These are phyloP conservation scores for Lycopodina hypogea DNA, from an alignment of 37 sponge, comb jelly and placozoan genomes.

Conservation along the genomic window DNA sequence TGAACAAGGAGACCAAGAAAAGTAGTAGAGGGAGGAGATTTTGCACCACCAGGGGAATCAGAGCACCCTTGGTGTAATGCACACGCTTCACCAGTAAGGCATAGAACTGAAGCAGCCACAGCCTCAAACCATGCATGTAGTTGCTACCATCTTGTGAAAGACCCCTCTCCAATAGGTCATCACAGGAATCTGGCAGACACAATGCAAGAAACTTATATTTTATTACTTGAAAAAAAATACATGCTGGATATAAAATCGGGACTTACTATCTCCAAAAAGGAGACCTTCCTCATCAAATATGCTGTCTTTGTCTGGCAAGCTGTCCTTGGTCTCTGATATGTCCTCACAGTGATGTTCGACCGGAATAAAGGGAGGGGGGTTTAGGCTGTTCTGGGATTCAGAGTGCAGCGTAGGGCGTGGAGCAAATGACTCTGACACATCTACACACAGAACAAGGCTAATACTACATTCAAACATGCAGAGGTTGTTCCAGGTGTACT, in stretches of 20 bases:
- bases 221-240: neutral
- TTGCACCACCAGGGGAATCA: conserved; percentile 36
- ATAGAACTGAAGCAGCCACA: conserved; percentile 30
- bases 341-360: too few relatives aligned
- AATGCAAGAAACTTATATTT: neutral
- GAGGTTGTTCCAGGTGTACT: too few relatives aligned
- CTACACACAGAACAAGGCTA: too few relatives aligned
- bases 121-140: neutral
- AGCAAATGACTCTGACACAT: conserved; percentile 11
- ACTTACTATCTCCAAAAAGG: conserved; percentile 44
- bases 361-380: too few relatives aligned
- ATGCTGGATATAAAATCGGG: neutral
- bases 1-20: conserved; percentile 28
- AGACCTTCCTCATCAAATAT: conserved; percentile 30
- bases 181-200: conserved; percentile 27
- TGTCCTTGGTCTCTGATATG: too few relatives aligned
- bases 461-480: too few relatives aligned
- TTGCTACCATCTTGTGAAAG: neutral
- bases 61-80: conserved; percentile 38
- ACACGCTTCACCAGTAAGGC: conserved; percentile 53
- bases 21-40: conserved; percentile 51
- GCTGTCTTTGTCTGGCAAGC: neutral
- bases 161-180: conserved; percentile 21
- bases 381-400: neutral
- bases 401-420: conserved; percentile 18